Evolutionary conservation across 1,140 invertebrate species (phyloP), one percentile per base, ranked within the genome.

Genomic region (Phymorhynchus buccinoides): DNA sequence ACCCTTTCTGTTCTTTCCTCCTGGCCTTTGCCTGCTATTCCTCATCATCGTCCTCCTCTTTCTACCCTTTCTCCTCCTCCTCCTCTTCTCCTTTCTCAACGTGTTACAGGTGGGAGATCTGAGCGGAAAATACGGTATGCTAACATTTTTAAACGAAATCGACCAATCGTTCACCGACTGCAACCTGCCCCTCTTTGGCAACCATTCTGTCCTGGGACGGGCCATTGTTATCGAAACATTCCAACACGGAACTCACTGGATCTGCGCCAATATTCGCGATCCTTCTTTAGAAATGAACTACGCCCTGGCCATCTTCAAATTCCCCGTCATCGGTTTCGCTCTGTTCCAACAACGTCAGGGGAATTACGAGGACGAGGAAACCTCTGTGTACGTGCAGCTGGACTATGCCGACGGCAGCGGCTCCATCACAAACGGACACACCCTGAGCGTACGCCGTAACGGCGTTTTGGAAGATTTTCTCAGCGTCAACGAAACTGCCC

Each of bases 241-340:
- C 0, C n/a, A n/a, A n/a, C 12, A 52, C 48, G 48, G 48, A 52
- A 14, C 48, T 52, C 48, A 18, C 48, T 95, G 94, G 94, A 91
- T 95, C n/a, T 95, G 95, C 90, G 90, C 94, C 30, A 95, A 93
- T 86, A 94, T 95, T 75, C 90, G 86, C 73, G 86, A 87, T 18
- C 85, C 12, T 87, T 80, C 87, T 78, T 27, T 87, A 88, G 30
- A 84, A 0, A 83, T 93, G 78, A 87, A 89, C 9, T 92, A 92
- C 3, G 95, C 94, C 0, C 89, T 93, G 14, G 94, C 94, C 1
- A 94, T 89, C 44, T 95, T 95, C 87, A 90, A 92, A 16, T 99
- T 97, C 94, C 98, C 97, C 0, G 95, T 98, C n/a, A 97, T 97
- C 18, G 97, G 98, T 0, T 94, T 95, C 86, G 95, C 98, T 73